Evolutionary conservation across 2,888 invertebrate species (phyloP).

Genomic region (Eumacrocentrus americanus): DNA sequence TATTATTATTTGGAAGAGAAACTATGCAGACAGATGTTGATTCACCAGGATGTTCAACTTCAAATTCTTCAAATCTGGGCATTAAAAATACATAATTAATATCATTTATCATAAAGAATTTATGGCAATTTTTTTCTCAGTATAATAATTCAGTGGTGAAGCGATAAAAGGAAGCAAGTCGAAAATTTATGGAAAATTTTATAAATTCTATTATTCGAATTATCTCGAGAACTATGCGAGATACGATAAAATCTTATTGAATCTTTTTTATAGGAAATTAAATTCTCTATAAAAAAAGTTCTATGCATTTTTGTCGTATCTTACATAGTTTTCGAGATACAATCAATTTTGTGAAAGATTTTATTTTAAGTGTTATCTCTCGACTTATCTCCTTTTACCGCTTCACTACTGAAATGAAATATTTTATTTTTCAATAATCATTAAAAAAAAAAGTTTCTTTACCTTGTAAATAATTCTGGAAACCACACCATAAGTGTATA

Average conservation of each 20-base stretch:
- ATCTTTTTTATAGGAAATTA: neutral
- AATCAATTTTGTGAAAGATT: neutral
- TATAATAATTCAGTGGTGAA: neutral
- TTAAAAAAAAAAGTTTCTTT: slow-evolving; percentile 11
- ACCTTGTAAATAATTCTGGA: slow-evolving; percentile 76
- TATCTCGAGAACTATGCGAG: neutral
- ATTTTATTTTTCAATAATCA: no score
- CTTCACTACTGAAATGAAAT: no score
- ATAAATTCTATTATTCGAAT: neutral
- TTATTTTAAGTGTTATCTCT: neutral
- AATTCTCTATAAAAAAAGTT: neutral
- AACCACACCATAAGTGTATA: slow-evolving; percentile 94
- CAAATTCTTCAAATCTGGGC: slow-evolving; percentile 78
- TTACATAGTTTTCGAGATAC: neutral
- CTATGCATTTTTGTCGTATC: neutral
- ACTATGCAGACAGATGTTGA: slow-evolving; percentile 80
- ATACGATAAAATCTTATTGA: neutral
- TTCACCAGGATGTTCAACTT: slow-evolving; percentile 69
- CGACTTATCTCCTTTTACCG: no score
- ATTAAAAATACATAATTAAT: neutral
- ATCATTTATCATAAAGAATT: neutral
- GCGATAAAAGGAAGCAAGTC: neutral
- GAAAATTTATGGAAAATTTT: slow-evolving; percentile 2
- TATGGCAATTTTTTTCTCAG: neutral
- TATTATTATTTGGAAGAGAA: slow-evolving; percentile 63